phyloP scores from a whole-genome alignment of 1,140 invertebrate species.

The Aphis craccivora region DNA sequence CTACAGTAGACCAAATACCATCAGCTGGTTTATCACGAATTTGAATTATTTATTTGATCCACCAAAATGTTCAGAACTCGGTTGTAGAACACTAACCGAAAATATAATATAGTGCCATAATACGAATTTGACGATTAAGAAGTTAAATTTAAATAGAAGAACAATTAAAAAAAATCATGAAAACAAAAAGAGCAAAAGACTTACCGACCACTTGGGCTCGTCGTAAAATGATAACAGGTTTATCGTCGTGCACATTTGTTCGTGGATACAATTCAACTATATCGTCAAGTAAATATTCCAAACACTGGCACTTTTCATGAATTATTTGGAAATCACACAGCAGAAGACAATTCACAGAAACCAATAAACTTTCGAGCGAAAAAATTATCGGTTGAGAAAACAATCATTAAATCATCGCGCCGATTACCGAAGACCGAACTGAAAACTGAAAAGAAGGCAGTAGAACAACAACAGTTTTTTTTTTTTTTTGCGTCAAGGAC shows the following conservation, averaged over 20 bases:
- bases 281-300: not conserved
- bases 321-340: not conserved
- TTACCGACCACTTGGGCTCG: constrained; percentile 24
- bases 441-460: constrained; percentile 47
- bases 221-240: constrained; percentile 36
- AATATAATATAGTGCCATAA: not conserved
- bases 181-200: not conserved
- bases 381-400: not conserved
- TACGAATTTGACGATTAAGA: not conserved
- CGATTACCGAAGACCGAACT: constrained; percentile 22
- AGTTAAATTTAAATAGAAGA: not conserved
- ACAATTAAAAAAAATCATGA: not conserved
- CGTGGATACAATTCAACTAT: not conserved
- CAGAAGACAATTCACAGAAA: not conserved
- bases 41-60: not conserved
- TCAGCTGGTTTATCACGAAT: not conserved
- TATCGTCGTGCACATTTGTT: constrained; percentile 42
- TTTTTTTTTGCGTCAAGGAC: constrained; percentile 45
- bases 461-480: constrained; percentile 48
- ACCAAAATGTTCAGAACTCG: not conserved
- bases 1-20: not conserved
- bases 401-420: not conserved
- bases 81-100: not conserved
- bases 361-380: not conserved
- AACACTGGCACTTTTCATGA: not conserved